Conservation (phyloP, 2,888 invertebrate genomes). For the Scaptodrosophila latifasciaeformis region DNA sequence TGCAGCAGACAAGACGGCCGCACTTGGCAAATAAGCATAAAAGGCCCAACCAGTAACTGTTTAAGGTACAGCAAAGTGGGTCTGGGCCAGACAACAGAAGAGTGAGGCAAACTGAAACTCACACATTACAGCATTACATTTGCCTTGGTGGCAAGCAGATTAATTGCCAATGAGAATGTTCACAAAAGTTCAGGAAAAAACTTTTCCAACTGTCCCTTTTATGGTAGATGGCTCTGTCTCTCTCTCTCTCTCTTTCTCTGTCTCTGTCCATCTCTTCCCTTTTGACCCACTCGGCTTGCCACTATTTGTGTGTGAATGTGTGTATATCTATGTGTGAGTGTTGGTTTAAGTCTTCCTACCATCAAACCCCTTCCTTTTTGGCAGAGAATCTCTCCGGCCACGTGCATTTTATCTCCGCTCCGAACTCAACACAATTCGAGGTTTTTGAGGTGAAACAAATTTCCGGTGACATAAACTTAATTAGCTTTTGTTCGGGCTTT, state of each 20-base stretch:
- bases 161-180: conserved; percentile 72
- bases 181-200: conserved; percentile 63
- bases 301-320: no score
- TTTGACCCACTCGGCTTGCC: conserved; percentile 2
- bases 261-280: conserved; percentile 5
- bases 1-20: conserved; percentile 42
- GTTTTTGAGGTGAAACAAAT: conserved; percentile 75
- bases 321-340: no score
- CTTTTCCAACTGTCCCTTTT: conserved; percentile 45
- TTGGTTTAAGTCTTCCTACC: no score
- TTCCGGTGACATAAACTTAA: conserved; percentile 76
- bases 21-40: no score
- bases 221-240: no score
- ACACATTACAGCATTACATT: conserved; percentile 46
- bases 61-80: background rate
- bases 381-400: conserved; percentile 37
- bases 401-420: conserved; percentile 59
- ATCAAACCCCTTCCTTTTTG: no score
- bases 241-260: conserved; percentile 15
- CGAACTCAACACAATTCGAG: conserved; percentile 62
- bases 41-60: no score
- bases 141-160: conserved; percentile 62
- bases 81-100: background rate
- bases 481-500: conserved; percentile 74
- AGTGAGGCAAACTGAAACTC: conserved; percentile 8